A percentile compares a stretch with the other conserved stretches of the same genome.
Conservation (phyloP, 2,113 vertebrate genomes). For the Tenrec ecaudatus region DNA sequence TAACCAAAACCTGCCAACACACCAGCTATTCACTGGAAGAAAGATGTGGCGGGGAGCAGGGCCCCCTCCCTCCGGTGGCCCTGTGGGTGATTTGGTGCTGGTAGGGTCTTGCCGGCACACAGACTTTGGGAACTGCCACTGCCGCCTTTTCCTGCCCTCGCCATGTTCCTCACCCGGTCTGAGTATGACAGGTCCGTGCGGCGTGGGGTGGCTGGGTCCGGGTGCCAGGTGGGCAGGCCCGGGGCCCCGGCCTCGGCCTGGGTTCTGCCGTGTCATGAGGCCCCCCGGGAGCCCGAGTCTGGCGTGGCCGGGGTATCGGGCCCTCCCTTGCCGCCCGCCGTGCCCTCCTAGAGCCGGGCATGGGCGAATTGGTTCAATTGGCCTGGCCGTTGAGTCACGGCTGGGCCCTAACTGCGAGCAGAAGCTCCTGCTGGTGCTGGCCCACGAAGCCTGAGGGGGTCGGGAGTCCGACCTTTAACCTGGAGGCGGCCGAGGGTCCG, state of each 20-base stretch:
- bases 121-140: not conserved
- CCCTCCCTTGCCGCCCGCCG: not conserved
- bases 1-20: no score
- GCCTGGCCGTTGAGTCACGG: slow-evolving; percentile 60
- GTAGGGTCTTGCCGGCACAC: not conserved
- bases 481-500: not conserved
- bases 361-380: not conserved
- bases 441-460: not conserved
- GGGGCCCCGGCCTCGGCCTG: slow-evolving; percentile 67
- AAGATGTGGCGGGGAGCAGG: not conserved
- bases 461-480: slow-evolving; percentile 58
- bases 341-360: no score
- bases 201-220: not conserved
- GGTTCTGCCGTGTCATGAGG: slow-evolving; percentile 82
- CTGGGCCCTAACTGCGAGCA: slow-evolving; percentile 26
- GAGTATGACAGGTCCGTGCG: slow-evolving; percentile 95
- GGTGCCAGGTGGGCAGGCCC: slow-evolving; percentile 8
- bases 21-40: no score
- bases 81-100: slow-evolving; percentile 12
- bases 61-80: not conserved
- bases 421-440: not conserved
- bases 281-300: not conserved
- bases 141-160: not conserved
- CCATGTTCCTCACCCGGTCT: slow-evolving; percentile 97
- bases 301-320: slow-evolving; percentile 6